A percentile compares a stretch with the other conserved stretches of the same genome.
phyloP scores from a whole-genome alignment of 2,113 vertebrate genomes.

The Tragelaphus strepsiceros region DNA sequence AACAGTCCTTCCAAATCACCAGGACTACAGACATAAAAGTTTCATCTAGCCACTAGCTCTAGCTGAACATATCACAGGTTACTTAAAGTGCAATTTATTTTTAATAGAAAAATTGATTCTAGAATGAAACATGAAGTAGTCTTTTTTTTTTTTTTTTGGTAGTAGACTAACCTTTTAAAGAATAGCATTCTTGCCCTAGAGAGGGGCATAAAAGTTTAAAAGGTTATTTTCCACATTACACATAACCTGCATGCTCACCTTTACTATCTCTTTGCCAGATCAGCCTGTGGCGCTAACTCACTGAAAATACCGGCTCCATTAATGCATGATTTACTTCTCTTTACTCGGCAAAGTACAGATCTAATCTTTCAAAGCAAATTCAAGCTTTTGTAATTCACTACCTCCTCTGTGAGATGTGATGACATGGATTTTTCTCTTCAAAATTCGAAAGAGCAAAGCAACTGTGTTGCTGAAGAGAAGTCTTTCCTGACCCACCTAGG shows the following conservation, averaged over 20 bases:
- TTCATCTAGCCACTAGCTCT: conserved; percentile 75
- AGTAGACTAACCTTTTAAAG: conserved; percentile 80
- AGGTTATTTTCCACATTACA: conserved; percentile 78
- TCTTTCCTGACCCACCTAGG: neutral
- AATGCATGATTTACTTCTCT: conserved; percentile 70
- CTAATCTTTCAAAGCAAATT: conserved; percentile 48
- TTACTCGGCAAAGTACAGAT: conserved; percentile 55
- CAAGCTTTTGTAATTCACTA: conserved; percentile 63
- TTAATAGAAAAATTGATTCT: conserved; percentile 85
- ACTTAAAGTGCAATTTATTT: conserved; percentile 82
- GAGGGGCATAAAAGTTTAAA: conserved; percentile 74
- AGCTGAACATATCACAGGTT: conserved; percentile 77
- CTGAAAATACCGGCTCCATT: conserved; percentile 53
- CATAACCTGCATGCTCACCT: conserved; percentile 69
- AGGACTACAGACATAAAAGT: conserved; percentile 78
- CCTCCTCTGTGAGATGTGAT: neutral
- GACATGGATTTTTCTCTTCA: conserved; percentile 10
- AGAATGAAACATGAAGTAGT: conserved; percentile 77
- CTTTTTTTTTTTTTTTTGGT: conserved; percentile 72
- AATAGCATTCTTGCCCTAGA: conserved; percentile 76
- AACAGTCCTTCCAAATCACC: conserved; percentile 75
- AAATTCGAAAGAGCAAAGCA: neutral
- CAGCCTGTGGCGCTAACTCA: conserved; percentile 57
- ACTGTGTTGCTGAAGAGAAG: neutral
- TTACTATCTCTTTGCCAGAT: conserved; percentile 46